Evolutionary conservation across 2,113 vertebrate genomes (phyloP).

Genomic region (Microcebus lehilahytsara): DNA sequence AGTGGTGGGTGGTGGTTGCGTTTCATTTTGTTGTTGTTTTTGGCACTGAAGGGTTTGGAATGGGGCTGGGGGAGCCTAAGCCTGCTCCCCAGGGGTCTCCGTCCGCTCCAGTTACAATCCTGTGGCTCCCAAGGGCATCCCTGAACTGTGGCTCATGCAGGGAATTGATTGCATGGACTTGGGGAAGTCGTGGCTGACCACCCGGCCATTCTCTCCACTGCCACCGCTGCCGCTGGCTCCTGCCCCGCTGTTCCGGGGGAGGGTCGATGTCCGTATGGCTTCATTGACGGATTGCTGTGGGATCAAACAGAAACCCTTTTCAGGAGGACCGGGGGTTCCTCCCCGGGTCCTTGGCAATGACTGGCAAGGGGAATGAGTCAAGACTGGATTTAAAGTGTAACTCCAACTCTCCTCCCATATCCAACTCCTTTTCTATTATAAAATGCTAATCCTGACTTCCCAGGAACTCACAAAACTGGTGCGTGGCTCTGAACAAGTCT

Average conservation of each 20-base stretch:
- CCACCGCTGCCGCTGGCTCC: slow-evolving; percentile 89
- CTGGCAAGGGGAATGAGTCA: slow-evolving; percentile 55
- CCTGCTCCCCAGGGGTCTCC: slow-evolving; percentile 84
- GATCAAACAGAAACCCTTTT: slow-evolving; percentile 92
- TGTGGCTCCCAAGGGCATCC: slow-evolving; percentile 96
- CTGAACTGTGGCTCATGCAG: slow-evolving; percentile 98
- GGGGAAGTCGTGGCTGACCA: slow-evolving; percentile 98
- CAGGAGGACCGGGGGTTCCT: slow-evolving; percentile 86
- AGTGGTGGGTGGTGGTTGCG: slow-evolving; percentile 73
- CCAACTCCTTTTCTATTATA: background rate
- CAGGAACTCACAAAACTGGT: background rate
- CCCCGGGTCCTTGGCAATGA: slow-evolving; percentile 84
- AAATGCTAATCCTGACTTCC: background rate
- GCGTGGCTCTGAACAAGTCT: background rate
- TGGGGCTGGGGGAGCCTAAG: slow-evolving; percentile 81
- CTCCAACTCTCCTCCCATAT: background rate
- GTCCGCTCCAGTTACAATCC: slow-evolving; percentile 93
- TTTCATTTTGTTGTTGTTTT: slow-evolving; percentile 83
- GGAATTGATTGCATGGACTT: slow-evolving; percentile 98
- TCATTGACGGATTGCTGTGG: slow-evolving; percentile 97
- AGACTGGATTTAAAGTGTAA: background rate
- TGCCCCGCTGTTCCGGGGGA: slow-evolving; percentile 93
- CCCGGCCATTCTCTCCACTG: slow-evolving; percentile 96
- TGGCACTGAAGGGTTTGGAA: slow-evolving; percentile 92
- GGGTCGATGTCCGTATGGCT: slow-evolving; percentile 96